These are phyloP conservation scores for Salvelinus alpinus DNA, from an alignment of 2,113 vertebrate genomes.

Conservation along the genomic window DNA sequence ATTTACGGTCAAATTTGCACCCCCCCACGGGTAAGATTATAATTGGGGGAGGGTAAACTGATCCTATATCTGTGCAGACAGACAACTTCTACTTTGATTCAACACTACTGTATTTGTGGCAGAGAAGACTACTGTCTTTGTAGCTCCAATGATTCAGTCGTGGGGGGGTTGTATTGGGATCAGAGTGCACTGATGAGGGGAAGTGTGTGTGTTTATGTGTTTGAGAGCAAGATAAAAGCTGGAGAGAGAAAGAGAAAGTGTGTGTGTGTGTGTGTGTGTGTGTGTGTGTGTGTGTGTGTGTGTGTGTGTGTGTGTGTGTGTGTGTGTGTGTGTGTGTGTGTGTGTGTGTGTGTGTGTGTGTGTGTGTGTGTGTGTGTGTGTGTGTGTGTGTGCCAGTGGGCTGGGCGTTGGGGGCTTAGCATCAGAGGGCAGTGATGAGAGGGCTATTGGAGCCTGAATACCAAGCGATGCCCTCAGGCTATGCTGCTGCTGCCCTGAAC, in stretches of 20 bases:
- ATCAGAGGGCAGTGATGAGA: constrained; percentile 59
- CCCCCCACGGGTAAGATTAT: not conserved
- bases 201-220: too few species aligned
- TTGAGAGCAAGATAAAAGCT: too few species aligned
- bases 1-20: too few species aligned
- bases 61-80: not conserved
- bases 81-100: not conserved
- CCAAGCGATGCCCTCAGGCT: constrained; percentile 47
- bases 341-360: too few species aligned
- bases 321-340: too few species aligned
- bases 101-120: not conserved
- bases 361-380: not conserved
- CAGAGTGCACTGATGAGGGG: too few species aligned
- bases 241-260: too few species aligned
- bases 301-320: constrained; percentile 13
- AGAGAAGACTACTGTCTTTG: not conserved
- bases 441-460: constrained; percentile 63
- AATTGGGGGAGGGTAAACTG: not conserved
- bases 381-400: constrained; percentile 29
- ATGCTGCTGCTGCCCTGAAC: constrained; percentile 28
- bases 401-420: constrained; percentile 27
- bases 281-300: too few species aligned
- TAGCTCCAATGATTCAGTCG: not conserved
- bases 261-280: too few species aligned
- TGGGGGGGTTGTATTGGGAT: too few species aligned